Evolutionary conservation across 2,113 vertebrate species (phyloP).

Genomic region (Butastur rufipennis): DNA sequence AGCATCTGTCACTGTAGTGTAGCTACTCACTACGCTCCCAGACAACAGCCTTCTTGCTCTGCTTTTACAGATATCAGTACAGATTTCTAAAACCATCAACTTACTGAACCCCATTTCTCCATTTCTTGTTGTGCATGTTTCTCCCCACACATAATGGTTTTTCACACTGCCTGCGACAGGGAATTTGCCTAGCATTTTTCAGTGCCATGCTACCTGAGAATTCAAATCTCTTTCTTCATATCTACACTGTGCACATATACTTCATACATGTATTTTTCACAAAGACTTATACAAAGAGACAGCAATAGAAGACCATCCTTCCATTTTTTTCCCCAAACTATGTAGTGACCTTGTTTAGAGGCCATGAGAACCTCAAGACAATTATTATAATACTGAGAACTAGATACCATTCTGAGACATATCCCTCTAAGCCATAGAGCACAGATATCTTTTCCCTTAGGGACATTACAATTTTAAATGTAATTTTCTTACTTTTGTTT

Average conservation of each 20-base stretch:
- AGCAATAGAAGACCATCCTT: neutral
- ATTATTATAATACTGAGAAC: neutral
- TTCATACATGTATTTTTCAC: neutral
- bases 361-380: neutral
- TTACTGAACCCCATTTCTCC: neutral
- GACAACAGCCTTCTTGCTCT: neutral
- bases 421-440: neutral
- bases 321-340: neutral
- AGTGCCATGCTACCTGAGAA: neutral
- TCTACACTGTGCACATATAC: neutral
- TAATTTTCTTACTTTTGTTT: slow-evolving; percentile 3
- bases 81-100: neutral
- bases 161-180: neutral
- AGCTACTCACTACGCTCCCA: neutral
- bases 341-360: neutral
- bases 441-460: neutral
- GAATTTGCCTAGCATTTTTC: neutral
- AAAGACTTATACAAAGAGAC: neutral
- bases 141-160: neutral
- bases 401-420: neutral
- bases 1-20: fast-evolving
- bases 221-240: neutral
- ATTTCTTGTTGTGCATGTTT: neutral
- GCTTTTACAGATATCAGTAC: neutral
- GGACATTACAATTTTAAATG: neutral